Percentiles rank a stretch among this genome's conserved stretches.
Evolutionary conservation across 2,888 invertebrate genomes (phyloP).

Genomic region (Dione vanillae): DNA sequence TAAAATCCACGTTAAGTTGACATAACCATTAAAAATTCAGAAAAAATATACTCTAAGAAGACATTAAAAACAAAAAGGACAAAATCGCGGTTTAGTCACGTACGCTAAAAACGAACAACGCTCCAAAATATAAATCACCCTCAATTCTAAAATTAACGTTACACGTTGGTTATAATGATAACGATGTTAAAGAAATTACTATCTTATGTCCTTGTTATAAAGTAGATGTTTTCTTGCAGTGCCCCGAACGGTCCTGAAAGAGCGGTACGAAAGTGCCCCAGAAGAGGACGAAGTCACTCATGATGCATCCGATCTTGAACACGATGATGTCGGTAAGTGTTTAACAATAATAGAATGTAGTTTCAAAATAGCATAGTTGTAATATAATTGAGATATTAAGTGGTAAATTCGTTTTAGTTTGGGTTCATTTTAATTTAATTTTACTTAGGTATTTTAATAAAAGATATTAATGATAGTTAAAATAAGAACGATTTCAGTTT

Average conservation of each 20-base stretch:
- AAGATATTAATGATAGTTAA: no score
- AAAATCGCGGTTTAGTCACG: slow-evolving; percentile 56
- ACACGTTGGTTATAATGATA: slow-evolving; percentile 53
- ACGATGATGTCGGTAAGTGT: slow-evolving; percentile 82
- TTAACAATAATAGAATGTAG: slow-evolving; percentile 31
- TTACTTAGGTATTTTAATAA: background rate
- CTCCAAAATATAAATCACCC: slow-evolving; percentile 58
- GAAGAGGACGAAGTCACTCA: slow-evolving; percentile 90
- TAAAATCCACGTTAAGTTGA: background rate
- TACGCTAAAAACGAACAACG: slow-evolving; percentile 60
- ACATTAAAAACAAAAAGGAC: slow-evolving; percentile 44
- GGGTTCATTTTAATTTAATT: background rate
- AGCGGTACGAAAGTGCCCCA: slow-evolving; percentile 90
- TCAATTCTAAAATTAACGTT: slow-evolving; percentile 73
- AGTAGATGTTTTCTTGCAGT: slow-evolving; percentile 83
- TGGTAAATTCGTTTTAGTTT: background rate
- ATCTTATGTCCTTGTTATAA: slow-evolving; percentile 54
- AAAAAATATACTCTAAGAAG: background rate
- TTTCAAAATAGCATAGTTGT: background rate
- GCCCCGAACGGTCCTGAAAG: slow-evolving; percentile 92
- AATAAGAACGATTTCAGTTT: no score
- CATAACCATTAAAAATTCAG: background rate
- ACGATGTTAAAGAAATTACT: slow-evolving; percentile 33
- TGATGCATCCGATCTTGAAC: slow-evolving; percentile 76
- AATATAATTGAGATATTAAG: background rate